Base-by-base conservation (phyloP, 2,888 invertebrate species). In the Apamea sordens region DNA sequence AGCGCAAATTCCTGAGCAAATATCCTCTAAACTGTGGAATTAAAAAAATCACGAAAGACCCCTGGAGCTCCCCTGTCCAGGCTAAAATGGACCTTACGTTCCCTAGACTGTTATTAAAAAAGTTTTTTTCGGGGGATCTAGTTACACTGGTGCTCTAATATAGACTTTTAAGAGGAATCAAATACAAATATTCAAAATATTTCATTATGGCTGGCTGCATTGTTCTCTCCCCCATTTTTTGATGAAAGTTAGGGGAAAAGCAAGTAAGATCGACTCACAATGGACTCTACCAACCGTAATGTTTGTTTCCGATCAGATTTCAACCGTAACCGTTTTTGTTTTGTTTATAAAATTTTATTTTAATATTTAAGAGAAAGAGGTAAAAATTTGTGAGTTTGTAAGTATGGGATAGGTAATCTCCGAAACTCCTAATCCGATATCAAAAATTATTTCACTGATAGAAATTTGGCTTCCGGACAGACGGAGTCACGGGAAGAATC, bases 181-280 rank as follows among this genome's bases (percentile, higher is more conserved):
- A 94, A 94, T 93, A 94, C 93, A 95, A 94, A 94, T 96, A 96
- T 96, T 94, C 94, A 92, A 94, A 95, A 94, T 96, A 96, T 96
- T 96, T 96, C 95, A 96, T 96, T 95, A 94, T 89, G 90, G 88
- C 82, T 89, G 90, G 85, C 89, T 89, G 91, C 90, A 93, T 94
- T 94, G 94, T 94, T 91, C 90, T 89, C 86, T 92, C 92, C 94
- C 94, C 92, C 86, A 88, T 89, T 90, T 92, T 91, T 89, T 88
- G 89, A 91, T 92, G 91, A 90, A 91, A 92, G 89, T 92, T 88
- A 78, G 87, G 86, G 76, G 21, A 53, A 63, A 53, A n/a, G 32
- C n/a, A 85, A 73, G 80, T 85, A 85, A 88, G 85, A 86, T 85
- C 78, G 82, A 80, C 81, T 71, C 32, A 86, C 85, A 89, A 89